Evolutionary conservation across 2,888 invertebrate species (phyloP), one percentile per base, ranked within the genome.

Genomic region (Sinelater perroti): DNA sequence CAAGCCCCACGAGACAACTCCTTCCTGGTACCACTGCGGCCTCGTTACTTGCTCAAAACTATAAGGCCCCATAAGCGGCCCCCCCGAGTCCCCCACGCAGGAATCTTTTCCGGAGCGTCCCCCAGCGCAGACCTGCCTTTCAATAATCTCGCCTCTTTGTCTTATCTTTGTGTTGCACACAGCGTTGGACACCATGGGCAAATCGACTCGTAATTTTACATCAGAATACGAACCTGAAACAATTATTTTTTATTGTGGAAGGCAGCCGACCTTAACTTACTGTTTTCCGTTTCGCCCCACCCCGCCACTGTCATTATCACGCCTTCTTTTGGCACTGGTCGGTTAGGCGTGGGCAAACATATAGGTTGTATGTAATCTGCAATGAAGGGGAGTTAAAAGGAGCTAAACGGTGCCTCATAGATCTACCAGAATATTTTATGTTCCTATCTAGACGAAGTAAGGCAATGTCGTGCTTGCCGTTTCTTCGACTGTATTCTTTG

Each of bases 1-100:
- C 0, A 92, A 89, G 7, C 93, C 93, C 92, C 92, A 93, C 0
- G 91, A 92, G 0, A 93, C 92, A 66, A 92, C 89, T 28, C 89
- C 89, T 88, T 55, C 50, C 14, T 51, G 49, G 30, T 36, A 31
- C 42, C 49, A 54, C 13, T 54, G 49, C 3, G 6, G 10, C 4
- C 42, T 7, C 1, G 18, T 4, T 17, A 7, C 8, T 8, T 1
- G 24, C 4, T 33, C 46, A 10, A 16, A 7, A 16, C 17, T 11
- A 11, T 30, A 16, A 2, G 24, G n/a, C n/a, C 44, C 35, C 50
- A 60, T 42, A 4, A 91, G 76, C 0, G 91, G 90, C 2, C 91
- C 90, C 0, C 91, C 91, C 6, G 89, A 89, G 66, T 91, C 91
- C 0, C 91, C 91, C 36, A 80, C 81, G 69, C 91, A 91, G 0